Conservation (phyloP, 2,797 vertebrate species). For the Pristis pectinata region DNA sequence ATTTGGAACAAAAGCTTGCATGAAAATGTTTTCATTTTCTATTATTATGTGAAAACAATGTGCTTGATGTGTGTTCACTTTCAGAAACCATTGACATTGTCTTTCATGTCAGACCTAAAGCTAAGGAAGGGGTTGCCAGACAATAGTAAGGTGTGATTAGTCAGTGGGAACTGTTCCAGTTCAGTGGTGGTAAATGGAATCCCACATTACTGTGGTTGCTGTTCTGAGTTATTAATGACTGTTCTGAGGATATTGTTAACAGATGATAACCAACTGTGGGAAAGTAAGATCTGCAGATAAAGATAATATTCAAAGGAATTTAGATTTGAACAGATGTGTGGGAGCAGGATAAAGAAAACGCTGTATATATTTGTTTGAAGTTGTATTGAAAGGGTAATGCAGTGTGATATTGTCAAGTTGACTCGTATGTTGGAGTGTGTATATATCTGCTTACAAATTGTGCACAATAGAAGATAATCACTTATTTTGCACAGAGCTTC, state of each 20-base stretch:
- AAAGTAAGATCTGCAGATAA: not conserved
- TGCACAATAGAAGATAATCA: not conserved
- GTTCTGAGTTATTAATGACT: slow-evolving; percentile 6
- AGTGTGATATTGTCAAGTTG: not conserved
- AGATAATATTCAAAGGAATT: not conserved
- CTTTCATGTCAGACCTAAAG: not conserved
- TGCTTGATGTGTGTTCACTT: not conserved
- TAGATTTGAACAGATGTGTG: not conserved
- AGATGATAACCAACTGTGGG: slow-evolving; percentile 2
- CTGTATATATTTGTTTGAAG: not conserved
- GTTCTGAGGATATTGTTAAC: slow-evolving; percentile 24
- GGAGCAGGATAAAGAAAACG: not conserved
- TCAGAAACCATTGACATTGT: not conserved
- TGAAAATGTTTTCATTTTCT: not conserved
- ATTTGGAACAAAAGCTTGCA: not conserved
- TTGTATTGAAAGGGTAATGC: not conserved
- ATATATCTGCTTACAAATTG: not conserved
- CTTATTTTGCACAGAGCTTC: not conserved
- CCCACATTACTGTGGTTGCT: not conserved
- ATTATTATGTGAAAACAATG: not conserved
- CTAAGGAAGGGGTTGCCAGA: not conserved
- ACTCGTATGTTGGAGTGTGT: not conserved
- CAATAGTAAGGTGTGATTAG: not conserved
- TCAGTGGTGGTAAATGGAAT: slow-evolving; percentile 2
- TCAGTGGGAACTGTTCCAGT: not conserved